Percentiles rank a stretch among this genome's conserved stretches.
These are phyloP conservation scores for Triplophysa siluroides DNA, from an alignment of 2,113 vertebrate genomes.

Conservation along the genomic window DNA sequence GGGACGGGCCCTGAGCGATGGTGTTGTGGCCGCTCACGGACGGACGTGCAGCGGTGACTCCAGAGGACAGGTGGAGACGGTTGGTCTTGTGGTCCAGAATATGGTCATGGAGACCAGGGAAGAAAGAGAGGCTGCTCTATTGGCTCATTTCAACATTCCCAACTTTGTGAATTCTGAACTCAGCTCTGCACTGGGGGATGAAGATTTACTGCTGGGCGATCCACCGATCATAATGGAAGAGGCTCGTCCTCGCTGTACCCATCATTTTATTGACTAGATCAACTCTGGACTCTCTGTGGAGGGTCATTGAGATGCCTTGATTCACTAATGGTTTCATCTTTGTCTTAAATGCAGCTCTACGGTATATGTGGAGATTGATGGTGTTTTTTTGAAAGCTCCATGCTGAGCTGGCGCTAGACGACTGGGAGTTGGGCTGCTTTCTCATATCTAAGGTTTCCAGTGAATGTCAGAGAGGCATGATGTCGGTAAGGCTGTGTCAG, in stretches of 20 bases:
- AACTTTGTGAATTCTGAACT: conserved; percentile 84
- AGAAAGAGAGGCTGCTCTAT: conserved; percentile 69
- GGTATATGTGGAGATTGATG: background rate
- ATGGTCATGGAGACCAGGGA: conserved; percentile 54
- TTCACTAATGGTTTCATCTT: background rate
- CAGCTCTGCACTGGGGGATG: conserved; percentile 78
- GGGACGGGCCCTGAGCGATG: conserved; percentile 53
- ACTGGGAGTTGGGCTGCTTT: background rate
- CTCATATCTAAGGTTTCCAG: background rate
- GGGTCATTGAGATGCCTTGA: background rate
- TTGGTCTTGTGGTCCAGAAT: conserved; percentile 65
- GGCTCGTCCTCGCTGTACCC: conserved; percentile 33
- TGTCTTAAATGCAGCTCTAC: background rate
- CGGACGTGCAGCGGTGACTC: conserved; percentile 59
- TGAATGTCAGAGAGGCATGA: background rate
- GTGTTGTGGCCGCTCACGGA: background rate
- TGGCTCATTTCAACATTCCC: conserved; percentile 83
- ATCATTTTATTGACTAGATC: conserved; percentile 48
- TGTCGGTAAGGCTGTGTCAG: background rate
- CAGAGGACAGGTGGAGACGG: conserved; percentile 54
- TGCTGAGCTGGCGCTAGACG: background rate
- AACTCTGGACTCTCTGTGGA: background rate
- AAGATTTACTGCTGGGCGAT: conserved; percentile 80
- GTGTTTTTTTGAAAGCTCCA: background rate
- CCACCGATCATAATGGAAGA: conserved; percentile 78